Base-by-base conservation (phyloP, 2,888 invertebrate genomes). In the Napeogenes inachia region DNA sequence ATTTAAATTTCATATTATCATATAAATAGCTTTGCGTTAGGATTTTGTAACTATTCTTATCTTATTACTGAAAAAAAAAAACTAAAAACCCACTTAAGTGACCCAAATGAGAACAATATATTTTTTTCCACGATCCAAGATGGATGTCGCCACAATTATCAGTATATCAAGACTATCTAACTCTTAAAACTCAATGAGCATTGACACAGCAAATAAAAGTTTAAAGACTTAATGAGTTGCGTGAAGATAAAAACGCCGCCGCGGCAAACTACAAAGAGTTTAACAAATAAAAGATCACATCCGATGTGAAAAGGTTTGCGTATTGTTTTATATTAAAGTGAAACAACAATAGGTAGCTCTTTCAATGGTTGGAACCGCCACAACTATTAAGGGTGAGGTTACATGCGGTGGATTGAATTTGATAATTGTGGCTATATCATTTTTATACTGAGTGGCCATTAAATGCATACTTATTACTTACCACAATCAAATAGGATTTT, bases 271-370 rank as follows among this genome's bases (percentile, higher is more conserved):
- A 82, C 87, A 89, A 89, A 89, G 89, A 65, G 64, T 67, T 73
- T 71, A 74, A 76, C 81, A 87, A 87, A 88, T 87, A 86, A 89
- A 89, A 87, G 84, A 81, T 74, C 70, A 70, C 73, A 69, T 72
- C 73, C 80, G 76, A 82, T 80, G 84, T 85, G 83, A 79, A 85
- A 82, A 84, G 80, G 81, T 81, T 80, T 78, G 84, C 81, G 85
- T 86, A 90, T 90, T 90, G 89, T 89, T 87, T 89, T 90, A 89
- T 88, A 89, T 85, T 84, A 85, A 89, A 85, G 78, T 86, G 89
- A 88, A 87, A 89, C 73, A 89, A 90, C 89, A 90, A 90, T 90
- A 89, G 89, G 89, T 89, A 89, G 89, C 84, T 77, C 75, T 81
- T 89, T 90, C 89, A 90, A 88, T 89, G 89, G 87, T 69, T 77